Conservation (phyloP, 2,113 vertebrate species). For the Aspidoscelis tigris region DNA sequence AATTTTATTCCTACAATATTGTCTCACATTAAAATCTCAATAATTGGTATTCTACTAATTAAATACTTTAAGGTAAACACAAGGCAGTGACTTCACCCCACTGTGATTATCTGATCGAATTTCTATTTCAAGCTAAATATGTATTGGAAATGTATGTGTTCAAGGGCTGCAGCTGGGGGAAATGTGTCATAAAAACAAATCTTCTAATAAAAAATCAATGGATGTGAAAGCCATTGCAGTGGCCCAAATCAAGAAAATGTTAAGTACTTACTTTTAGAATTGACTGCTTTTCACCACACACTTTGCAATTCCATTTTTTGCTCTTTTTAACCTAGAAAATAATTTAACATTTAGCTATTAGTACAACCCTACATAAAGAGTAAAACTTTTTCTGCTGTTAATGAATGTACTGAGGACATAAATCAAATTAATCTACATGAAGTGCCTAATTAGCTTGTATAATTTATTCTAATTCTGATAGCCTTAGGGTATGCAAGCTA, state of each 20-base stretch:
- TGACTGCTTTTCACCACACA: constrained; percentile 90
- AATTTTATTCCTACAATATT: background rate
- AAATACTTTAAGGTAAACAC: background rate
- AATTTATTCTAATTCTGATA: background rate
- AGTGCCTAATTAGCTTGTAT: background rate
- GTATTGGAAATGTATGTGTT: too few relatives aligned
- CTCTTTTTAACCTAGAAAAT: constrained; percentile 84
- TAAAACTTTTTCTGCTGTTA: background rate
- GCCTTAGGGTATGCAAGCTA: too few relatives aligned
- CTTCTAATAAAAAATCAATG: background rate
- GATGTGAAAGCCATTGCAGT: background rate
- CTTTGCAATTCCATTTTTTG: constrained; percentile 86
- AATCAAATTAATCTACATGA: background rate
- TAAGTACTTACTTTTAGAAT: constrained; percentile 80
- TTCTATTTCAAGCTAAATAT: too few relatives aligned
- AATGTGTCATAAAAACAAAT: background rate
- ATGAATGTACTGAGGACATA: too few relatives aligned
- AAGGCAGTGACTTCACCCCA: background rate
- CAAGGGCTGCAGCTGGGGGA: background rate
- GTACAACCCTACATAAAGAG: background rate
- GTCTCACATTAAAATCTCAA: background rate
- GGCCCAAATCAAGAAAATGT: background rate
- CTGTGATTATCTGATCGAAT: background rate
- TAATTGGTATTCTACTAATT: background rate
- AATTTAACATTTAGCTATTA: background rate